Evolutionary conservation across 2,888 invertebrate species (phyloP).

Genomic region (Perithous albicinctus): DNA sequence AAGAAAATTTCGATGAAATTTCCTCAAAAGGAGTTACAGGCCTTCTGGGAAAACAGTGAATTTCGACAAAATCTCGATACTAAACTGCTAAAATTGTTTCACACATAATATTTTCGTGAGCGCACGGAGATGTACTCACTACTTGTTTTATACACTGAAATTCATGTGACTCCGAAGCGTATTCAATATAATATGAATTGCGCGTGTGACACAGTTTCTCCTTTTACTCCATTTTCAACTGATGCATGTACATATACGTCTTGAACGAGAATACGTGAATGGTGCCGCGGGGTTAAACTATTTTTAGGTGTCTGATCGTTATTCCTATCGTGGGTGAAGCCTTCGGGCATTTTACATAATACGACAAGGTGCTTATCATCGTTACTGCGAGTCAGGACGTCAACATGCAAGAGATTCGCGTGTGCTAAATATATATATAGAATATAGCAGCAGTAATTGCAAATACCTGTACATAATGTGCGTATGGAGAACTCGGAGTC

Average conservation of each 20-base stretch:
- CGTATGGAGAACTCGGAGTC: conserved; percentile 1
- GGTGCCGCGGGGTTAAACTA: conserved; percentile 11
- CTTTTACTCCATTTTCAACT: conserved; percentile 15
- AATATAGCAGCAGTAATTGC: neutral
- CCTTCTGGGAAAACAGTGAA: too few species aligned
- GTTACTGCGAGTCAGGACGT: conserved; percentile 11
- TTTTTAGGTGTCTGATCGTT: conserved; percentile 58
- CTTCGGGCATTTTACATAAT: conserved; percentile 38
- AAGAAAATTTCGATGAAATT: too few species aligned
- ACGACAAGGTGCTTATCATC: conserved; percentile 52
- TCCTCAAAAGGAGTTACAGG: too few species aligned
- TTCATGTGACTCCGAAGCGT: neutral
- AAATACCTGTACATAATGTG: neutral
- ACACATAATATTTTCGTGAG: too few species aligned
- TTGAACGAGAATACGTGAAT: conserved; percentile 28
- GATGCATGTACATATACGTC: conserved; percentile 31
- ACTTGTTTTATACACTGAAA: too few species aligned
- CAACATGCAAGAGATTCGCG: neutral
- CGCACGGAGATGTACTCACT: too few species aligned
- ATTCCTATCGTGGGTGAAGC: conserved; percentile 41
- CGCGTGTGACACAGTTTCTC: conserved; percentile 32
- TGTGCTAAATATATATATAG: neutral
- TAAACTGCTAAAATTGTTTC: too few species aligned
- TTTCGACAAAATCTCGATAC: too few species aligned
- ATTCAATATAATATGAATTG: neutral